Base-by-base conservation (phyloP, 2,797 vertebrate genomes). In the Crax fasciolata region DNA sequence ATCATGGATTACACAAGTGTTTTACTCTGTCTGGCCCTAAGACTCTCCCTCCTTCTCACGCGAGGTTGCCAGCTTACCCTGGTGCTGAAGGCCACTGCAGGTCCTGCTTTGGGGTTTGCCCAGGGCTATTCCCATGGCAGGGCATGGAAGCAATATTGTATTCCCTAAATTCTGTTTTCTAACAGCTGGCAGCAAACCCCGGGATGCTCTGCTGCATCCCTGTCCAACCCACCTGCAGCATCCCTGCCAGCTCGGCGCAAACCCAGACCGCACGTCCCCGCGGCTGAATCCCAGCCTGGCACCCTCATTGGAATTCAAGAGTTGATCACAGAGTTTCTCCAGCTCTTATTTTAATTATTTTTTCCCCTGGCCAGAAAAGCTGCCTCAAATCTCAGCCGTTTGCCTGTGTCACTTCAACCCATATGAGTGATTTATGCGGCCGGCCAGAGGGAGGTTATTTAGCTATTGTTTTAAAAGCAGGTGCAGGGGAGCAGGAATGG, bases 391-490 rank as follows among this genome's bases (percentile, higher is more conserved):
- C 67, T 88, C 61, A 71, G 13, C 18, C 2, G 4, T 79, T 92
- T 93, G 72, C 84, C 49, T 1, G 1, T 48, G 80, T 80, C 88
- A 77, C 79, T 46, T 89, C 77, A 89, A 89, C 79, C 88, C 4
- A 67, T 57, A 76, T 0, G 6, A 68, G 81, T 81, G 91, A 95
- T 70, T 90, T 93, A 66, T 67, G 52, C 43, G 12, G 90, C 55
- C 0, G 4, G 68, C 73, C 61, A 87, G 67, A 87, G 13, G 73
- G 85, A 78, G 72, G 87, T 78, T 90, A 89, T 96, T 96, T 84
- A 91, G 87, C 24, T 35, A 32, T 80, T 87, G 92, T 87, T 96
- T 82, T 95, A 61, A 77, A 93, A 39, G 27, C 85, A 70, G 87
- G 89, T 59, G 90, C 75, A 66, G 59, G 77, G 66, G 32, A 39